Evolutionary conservation across 2,113 vertebrate genomes (phyloP).

Genomic region (Thymallus thymallus): DNA sequence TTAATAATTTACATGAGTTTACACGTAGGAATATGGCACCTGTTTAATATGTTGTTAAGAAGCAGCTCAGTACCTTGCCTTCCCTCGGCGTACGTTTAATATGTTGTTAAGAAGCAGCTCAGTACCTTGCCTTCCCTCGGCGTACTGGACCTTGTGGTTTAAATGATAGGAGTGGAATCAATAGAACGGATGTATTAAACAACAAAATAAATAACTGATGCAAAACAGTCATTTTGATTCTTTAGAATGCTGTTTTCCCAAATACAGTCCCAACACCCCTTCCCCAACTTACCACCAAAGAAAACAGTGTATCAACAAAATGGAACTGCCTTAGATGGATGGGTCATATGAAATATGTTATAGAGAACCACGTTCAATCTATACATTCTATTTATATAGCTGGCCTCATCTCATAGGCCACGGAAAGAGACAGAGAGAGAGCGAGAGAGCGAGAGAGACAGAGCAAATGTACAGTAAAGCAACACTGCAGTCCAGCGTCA

Average conservation of each 20-base stretch:
- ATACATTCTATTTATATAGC: conserved; percentile 39
- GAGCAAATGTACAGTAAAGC: conserved; percentile 59
- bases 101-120: conserved; percentile 20
- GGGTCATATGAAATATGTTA: conserved; percentile 38
- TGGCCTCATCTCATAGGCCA: not conserved
- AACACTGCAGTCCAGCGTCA: conserved; percentile 55
- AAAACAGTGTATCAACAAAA: conserved; percentile 24
- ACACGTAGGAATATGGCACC: conserved; percentile 24
- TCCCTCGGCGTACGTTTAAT: conserved; percentile 27
- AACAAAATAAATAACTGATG: conserved; percentile 16
- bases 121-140: conserved; percentile 15
- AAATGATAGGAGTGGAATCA: not conserved
- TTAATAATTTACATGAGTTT: conserved; percentile 30
- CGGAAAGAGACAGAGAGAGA: conserved; percentile 22
- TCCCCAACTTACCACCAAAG: not conserved
- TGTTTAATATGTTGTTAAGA: conserved; percentile 33
- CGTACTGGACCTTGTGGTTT: conserved; percentile 20
- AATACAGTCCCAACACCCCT: not conserved
- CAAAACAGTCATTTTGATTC: conserved; percentile 16
- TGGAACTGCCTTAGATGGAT: conserved; percentile 4
- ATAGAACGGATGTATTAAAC: not conserved
- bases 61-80: conserved; percentile 13
- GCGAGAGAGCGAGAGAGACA: conserved; percentile 33
- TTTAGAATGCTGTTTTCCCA: not conserved
- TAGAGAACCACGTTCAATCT: conserved; percentile 49